phyloP scores from a whole-genome alignment of 1,140 invertebrate species.

The Pogonognathellus flavescens region DNA sequence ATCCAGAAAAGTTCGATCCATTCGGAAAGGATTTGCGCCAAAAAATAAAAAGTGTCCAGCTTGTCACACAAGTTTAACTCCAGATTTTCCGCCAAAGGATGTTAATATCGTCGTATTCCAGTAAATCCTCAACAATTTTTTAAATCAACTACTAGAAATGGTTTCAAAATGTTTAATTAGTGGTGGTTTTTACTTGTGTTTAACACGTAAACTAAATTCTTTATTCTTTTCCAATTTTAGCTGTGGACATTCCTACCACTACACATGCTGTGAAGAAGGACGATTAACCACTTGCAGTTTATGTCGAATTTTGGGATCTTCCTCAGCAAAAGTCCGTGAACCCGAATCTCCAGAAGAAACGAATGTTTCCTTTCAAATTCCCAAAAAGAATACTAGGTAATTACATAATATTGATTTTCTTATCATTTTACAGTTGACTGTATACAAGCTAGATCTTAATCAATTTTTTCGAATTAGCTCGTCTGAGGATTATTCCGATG shows the following conservation, averaged over 20 bases:
- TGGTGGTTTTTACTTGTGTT: too few species aligned
- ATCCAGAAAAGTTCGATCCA: conserved; percentile 52
- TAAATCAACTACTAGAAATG: too few species aligned
- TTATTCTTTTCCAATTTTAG: conserved; percentile 34
- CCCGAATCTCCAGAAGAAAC: conserved; percentile 42
- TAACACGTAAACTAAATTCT: too few species aligned
- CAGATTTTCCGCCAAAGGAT: conserved; percentile 47
- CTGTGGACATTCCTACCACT: conserved; percentile 67
- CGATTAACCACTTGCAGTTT: conserved; percentile 62
- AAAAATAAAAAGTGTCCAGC: conserved; percentile 60
- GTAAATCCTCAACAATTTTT: too few species aligned
- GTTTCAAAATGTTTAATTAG: too few species aligned
- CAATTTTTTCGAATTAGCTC: not conserved
- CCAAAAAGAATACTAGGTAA: conserved; percentile 12
- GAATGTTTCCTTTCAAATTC: conserved; percentile 52
- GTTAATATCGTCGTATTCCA: conserved; percentile 65
- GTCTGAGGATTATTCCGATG: conserved; percentile 8
- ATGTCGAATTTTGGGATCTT: conserved; percentile 60
- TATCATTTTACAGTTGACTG: not conserved
- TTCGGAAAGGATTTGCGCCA: conserved; percentile 62
- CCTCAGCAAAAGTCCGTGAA: not conserved
- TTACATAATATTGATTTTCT: not conserved
- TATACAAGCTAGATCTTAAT: not conserved
- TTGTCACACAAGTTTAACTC: conserved; percentile 55
- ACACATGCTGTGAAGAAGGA: conserved; percentile 65